Conservation (phyloP, 2,113 vertebrate species). For the Entomyzon cyanotis region DNA sequence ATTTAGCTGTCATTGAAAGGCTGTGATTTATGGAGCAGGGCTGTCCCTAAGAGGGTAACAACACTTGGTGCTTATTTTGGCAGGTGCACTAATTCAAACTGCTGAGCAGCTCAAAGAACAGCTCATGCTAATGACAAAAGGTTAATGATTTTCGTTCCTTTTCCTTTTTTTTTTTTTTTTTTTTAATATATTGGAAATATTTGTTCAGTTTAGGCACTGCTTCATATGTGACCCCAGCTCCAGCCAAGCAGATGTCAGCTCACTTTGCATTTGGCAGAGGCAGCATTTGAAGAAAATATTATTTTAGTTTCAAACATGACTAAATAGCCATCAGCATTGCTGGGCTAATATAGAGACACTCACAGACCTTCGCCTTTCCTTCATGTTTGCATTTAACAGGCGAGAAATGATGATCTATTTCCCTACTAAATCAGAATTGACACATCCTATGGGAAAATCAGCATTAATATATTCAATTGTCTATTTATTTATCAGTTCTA, state of each 20-base stretch:
- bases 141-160: slow-evolving; percentile 72
- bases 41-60: slow-evolving; percentile 74
- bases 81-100: slow-evolving; percentile 75
- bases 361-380: background rate
- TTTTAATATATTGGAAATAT: slow-evolving; percentile 64
- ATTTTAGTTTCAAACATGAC: slow-evolving; percentile 47
- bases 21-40: slow-evolving; percentile 67
- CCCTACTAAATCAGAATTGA: background rate
- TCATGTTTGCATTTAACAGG: background rate
- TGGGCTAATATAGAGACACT: background rate
- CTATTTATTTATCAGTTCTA: background rate
- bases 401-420: background rate
- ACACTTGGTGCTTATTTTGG: slow-evolving; percentile 78
- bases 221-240: slow-evolving; percentile 49
- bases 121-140: slow-evolving; percentile 74
- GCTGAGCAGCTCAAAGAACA: slow-evolving; percentile 61
- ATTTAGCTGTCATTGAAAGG: slow-evolving; percentile 67
- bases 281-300: slow-evolving; percentile 49
- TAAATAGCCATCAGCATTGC: slow-evolving; percentile 1
- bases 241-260: slow-evolving; percentile 57
- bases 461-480: background rate
- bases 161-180: background rate
- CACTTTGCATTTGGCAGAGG: slow-evolving; percentile 48
- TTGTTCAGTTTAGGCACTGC: slow-evolving; percentile 52
- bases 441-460: background rate